Conservation (phyloP, 2,797 vertebrate genomes). For the Hephaestus fuliginosus region DNA sequence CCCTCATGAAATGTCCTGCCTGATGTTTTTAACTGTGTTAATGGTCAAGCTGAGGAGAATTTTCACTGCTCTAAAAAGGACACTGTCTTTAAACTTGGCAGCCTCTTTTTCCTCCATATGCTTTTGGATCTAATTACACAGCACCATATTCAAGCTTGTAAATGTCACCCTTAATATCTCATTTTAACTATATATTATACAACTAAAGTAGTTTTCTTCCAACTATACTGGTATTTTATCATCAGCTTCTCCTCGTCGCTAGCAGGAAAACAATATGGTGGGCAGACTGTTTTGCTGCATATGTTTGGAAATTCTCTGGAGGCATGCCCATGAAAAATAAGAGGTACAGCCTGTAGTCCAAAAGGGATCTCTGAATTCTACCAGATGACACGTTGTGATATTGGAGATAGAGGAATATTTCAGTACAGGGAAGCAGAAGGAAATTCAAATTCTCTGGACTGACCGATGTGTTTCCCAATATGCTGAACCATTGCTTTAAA, state of each 20-base stretch:
- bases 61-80: not conserved
- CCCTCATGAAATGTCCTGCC: not conserved
- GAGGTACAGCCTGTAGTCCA: not conserved
- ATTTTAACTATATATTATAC: not conserved
- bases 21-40: not conserved
- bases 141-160: no score
- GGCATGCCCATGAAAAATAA: not conserved
- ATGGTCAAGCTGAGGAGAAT: not conserved
- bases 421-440: no score
- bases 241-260: not conserved
- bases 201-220: not conserved
- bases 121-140: no score
- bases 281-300: not conserved
- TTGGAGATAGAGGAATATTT: no score
- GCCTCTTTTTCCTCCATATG: not conserved
- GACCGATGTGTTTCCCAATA: no score
- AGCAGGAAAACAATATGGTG: not conserved
- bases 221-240: no score
- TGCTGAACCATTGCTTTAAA: no score
- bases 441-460: not conserved
- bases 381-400: no score
- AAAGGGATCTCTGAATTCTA: no score
- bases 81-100: not conserved
- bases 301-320: not conserved
- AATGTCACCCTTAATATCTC: no score